Base-by-base conservation (phyloP, 2,797 vertebrate species). In the Parambassis ranga region DNA sequence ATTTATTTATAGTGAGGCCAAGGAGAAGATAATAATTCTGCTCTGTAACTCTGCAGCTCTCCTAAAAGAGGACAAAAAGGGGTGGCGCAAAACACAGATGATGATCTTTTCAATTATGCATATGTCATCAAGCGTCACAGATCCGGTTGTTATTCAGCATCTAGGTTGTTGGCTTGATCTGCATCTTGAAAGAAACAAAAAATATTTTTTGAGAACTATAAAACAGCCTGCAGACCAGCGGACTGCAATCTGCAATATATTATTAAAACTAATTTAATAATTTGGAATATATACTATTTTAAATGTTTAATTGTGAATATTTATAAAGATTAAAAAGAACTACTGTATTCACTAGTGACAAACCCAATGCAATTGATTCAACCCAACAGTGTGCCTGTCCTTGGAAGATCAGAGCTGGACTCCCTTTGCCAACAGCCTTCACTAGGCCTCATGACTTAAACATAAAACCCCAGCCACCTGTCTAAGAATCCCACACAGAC, bases 371-470 rank as follows among this genome's bases (percentile, higher is more conserved):
- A n/a, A n/a, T n/a, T n/a, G n/a, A n/a, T n/a, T n/a, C n/a, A n/a
- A n/a, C n/a, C n/a, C n/a, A n/a, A n/a, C n/a, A n/a, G n/a, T n/a
- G n/a, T n/a, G n/a, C n/a, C n/a, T n/a, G 0, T 15, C 39, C 44
- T 51, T 10, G 27, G 31, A 43, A 9, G 27, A 62, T 58, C 6
- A 24, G 11, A 46, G 49, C 7, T 15, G 16, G 43, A 13, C 23
- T 42, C 28, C 22, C 22, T 71, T 89, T 90, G 91, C 81, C 86
- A 88, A 90, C 90, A 90, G 90, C 91, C 86, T 90, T 91, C 84
- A 91, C 89, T 90, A 90, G n/a, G n/a, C n/a, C 86, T 82, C 88
- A 89, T 49, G 62, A 69, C 72, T 3, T 3, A 49, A 61, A 57
- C 27, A 33, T 20, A 24, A 61, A 75, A 77, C 75, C 70, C 6